Conservation (phyloP, 2,888 invertebrate species). For the Metallyticus violacea region DNA sequence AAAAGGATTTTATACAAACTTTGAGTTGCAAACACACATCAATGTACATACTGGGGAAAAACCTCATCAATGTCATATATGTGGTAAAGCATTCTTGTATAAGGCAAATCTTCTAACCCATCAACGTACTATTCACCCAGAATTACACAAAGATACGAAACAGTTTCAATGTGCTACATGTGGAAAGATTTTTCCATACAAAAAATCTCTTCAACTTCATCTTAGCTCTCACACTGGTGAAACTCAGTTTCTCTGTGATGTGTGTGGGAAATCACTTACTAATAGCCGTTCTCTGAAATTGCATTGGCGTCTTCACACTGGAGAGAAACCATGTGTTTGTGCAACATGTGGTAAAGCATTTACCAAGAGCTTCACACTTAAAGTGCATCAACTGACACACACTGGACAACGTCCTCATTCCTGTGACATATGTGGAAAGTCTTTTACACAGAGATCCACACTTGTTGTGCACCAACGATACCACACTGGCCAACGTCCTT, state of each 20-base stretch:
- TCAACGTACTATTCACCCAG: slow-evolving; percentile 20
- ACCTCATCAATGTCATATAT: slow-evolving; percentile 21
- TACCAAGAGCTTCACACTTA: slow-evolving; percentile 44
- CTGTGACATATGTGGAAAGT: slow-evolving; percentile 60
- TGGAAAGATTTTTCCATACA: slow-evolving; percentile 36
- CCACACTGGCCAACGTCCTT: slow-evolving; percentile 47
- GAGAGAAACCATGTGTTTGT: slow-evolving; percentile 60
- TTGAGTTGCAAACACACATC: slow-evolving; percentile 21
- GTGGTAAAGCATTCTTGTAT: slow-evolving; percentile 38
- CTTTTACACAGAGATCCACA: slow-evolving; percentile 59
- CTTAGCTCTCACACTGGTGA: slow-evolving; percentile 35
- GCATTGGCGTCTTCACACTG: slow-evolving; percentile 60
- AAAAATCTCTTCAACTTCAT: slow-evolving; percentile 37
- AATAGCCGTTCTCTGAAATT: slow-evolving; percentile 59
- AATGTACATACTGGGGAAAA: slow-evolving; percentile 19
- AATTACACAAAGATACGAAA: not conserved
- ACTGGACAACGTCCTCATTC: slow-evolving; percentile 61
- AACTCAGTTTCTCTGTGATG: slow-evolving; percentile 57
- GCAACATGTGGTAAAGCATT: slow-evolving; percentile 28
- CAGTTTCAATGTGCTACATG: slow-evolving; percentile 39
- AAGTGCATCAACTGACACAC: slow-evolving; percentile 60
- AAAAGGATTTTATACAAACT: slow-evolving; percentile 51
- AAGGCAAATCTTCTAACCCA: slow-evolving; percentile 42
- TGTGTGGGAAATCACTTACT: slow-evolving; percentile 60
- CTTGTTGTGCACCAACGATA: slow-evolving; percentile 55